Evolutionary conservation across 2,888 invertebrate genomes (phyloP).

Genomic region (Pimpla rufipes): DNA sequence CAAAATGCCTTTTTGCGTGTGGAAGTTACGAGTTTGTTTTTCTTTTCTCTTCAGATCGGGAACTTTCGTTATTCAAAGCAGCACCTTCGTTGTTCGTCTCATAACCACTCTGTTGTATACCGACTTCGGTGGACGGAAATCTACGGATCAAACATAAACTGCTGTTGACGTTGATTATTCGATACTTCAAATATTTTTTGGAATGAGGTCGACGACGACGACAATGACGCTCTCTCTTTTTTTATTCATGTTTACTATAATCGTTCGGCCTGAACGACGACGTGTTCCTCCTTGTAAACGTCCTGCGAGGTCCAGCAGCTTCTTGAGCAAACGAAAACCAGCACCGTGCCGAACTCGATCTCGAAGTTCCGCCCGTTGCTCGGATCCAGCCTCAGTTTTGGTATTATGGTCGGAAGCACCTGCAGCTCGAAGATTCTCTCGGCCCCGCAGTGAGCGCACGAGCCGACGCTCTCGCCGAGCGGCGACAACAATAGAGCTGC

Average conservation of each 20-base stretch:
- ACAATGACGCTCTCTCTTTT: conserved; percentile 12
- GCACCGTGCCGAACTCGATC: conserved; percentile 94
- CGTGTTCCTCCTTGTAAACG: conserved; percentile 89
- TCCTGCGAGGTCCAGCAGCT: conserved; percentile 94
- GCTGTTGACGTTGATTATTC: conserved; percentile 51
- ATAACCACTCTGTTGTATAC: conserved; percentile 31
- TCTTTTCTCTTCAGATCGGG: conserved; percentile 39
- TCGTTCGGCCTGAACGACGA: conserved; percentile 92
- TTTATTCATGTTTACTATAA: conserved; percentile 76
- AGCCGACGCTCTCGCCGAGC: conserved; percentile 85
- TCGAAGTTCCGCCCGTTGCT: conserved; percentile 86
- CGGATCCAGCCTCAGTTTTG: conserved; percentile 88
- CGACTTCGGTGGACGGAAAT: conserved; percentile 67
- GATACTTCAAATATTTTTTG: conserved; percentile 36
- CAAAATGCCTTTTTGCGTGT: background rate
- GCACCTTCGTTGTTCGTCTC: conserved; percentile 55
- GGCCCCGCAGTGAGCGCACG: conserved; percentile 90
- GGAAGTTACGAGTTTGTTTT: conserved; percentile 28
- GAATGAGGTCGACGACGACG: conserved; percentile 43
- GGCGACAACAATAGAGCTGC: conserved; percentile 91
- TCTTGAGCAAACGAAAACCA: conserved; percentile 93
- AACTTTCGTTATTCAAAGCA: conserved; percentile 23
- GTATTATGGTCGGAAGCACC: conserved; percentile 92
- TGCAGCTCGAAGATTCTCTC: conserved; percentile 93
- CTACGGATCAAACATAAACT: conserved; percentile 64